Evolutionary conservation across 2,888 invertebrate species (phyloP), one percentile per base, ranked within the genome.

Genomic region (Emesis furor): DNA sequence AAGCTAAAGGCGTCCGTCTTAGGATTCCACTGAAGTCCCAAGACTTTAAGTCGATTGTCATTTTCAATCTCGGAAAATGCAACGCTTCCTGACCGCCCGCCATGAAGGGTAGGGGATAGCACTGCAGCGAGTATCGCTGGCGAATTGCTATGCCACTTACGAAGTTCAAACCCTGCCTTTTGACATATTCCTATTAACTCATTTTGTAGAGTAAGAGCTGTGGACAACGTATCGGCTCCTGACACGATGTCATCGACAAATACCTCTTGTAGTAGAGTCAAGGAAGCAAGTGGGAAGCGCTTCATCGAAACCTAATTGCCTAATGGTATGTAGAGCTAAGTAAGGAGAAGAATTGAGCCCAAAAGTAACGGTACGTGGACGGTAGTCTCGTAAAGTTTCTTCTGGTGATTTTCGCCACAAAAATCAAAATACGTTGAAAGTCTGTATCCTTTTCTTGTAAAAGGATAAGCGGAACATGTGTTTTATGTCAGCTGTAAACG

Each of bases 401-500:
- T 65, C 8, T 30, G 65, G 65, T 6, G 65, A 65, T 8, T 24
- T 65, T 24, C 65, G 30, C 65, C 65, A 65, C 24, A 24, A 24
- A n/a, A n/a, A n/a, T n/a, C 3, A 62, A 5, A 3, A 65, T 65
- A 65, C 65, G 65, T 24, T 65, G 32, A 65, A 65, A 65, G 14
- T 65, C 65, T 65, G 32, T 65, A 30, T 65, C 65, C 1, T 30
- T 2, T 12, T 65, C 30, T 30, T 12, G 65, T 1, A 65, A 10
- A 65, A 65, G 65, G 24, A 32, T 65, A 65, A 30, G 30, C 65
- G 65, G 14, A 12, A 65, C 71, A 71, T 71, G 1, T 71, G 71
- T 71, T 71, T 71, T 46, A 42, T 71, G 24, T 71, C 71, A 32
- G 65, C 65, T 7, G 71, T 42, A 71, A 71, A 42, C 3, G 71